These are phyloP conservation scores for Heliothis peltigera DNA, from an alignment of 2,888 invertebrate species.

Conservation along the genomic window DNA sequence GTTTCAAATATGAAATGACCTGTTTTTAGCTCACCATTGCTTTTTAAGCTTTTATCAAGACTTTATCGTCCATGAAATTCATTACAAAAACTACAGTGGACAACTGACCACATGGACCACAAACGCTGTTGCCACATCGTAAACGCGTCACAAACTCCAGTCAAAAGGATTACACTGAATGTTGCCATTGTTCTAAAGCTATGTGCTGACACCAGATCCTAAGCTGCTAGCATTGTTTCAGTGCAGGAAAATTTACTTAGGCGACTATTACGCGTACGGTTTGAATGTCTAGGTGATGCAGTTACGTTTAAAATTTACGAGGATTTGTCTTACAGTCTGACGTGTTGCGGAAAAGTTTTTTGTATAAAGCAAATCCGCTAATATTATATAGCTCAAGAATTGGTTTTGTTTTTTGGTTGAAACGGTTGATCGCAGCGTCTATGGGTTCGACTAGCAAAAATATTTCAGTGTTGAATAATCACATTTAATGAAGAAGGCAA, in stretches of 20 bases:
- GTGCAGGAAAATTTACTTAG: constrained; percentile 53
- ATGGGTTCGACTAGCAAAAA: no score
- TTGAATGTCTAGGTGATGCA: constrained; percentile 43
- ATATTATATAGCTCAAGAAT: constrained; percentile 15
- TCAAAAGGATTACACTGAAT: constrained; percentile 58
- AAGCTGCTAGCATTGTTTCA: constrained; percentile 57
- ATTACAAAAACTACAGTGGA: neutral
- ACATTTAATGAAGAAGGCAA: no score
- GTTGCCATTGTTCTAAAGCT: constrained; percentile 46
- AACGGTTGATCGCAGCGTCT: no score
- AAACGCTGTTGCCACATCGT: constrained; percentile 41
- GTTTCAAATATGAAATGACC: no score
- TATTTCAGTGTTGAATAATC: no score
- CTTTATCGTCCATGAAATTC: neutral
- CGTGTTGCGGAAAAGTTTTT: constrained; percentile 26
- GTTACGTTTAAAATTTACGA: constrained; percentile 38
- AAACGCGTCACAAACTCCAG: constrained; percentile 37
- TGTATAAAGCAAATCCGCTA: constrained; percentile 5
- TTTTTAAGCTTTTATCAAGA: neutral
- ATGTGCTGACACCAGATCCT: constrained; percentile 49
- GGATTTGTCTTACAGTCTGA: constrained; percentile 22
- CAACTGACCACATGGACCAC: constrained; percentile 13
- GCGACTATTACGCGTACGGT: constrained; percentile 6
- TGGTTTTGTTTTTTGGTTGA: no score
- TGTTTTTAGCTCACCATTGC: no score